Evolutionary conservation across 2,797 vertebrate species (phyloP).

Genomic region (Crossoptilon crossoptilon): DNA sequence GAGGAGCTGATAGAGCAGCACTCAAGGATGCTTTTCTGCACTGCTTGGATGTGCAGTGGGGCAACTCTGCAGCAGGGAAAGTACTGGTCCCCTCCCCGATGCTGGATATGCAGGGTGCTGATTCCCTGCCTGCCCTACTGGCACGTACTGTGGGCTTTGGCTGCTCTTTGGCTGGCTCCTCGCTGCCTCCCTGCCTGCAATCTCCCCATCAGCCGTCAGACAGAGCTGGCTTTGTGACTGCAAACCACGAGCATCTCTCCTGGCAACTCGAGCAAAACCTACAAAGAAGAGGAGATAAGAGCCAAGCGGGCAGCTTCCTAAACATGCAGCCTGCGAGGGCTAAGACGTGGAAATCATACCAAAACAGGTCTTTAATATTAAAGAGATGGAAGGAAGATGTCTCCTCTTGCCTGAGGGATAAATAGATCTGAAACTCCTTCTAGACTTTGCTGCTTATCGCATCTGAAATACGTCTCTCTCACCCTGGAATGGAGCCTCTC

Average conservation of each 20-base stretch:
- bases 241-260: constrained; percentile 54
- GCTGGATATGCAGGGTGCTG: fast-evolving
- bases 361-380: constrained; percentile 74
- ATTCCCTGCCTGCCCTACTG: neutral
- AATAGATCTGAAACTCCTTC: constrained; percentile 65
- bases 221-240: constrained; percentile 48
- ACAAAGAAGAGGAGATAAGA: constrained; percentile 20
- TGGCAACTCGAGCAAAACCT: constrained; percentile 58
- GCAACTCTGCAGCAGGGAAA: neutral
- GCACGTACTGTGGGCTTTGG: neutral
- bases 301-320: constrained; percentile 45
- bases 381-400: constrained; percentile 65
- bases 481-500: constrained; percentile 15
- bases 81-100: neutral
- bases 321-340: constrained; percentile 30
- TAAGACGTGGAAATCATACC: constrained; percentile 56
- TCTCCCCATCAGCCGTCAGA: neutral
- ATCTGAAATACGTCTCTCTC: constrained; percentile 2
- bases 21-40: no score
- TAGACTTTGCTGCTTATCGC: constrained; percentile 50
- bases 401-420: constrained; percentile 66
- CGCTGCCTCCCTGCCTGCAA: neutral
- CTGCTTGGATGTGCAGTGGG: neutral
- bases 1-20: neutral
- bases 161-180: neutral